Evolutionary conservation across 2,888 invertebrate genomes (phyloP), one percentile per base, ranked within the genome.

Genomic region (Scrobipalpa costella): DNA sequence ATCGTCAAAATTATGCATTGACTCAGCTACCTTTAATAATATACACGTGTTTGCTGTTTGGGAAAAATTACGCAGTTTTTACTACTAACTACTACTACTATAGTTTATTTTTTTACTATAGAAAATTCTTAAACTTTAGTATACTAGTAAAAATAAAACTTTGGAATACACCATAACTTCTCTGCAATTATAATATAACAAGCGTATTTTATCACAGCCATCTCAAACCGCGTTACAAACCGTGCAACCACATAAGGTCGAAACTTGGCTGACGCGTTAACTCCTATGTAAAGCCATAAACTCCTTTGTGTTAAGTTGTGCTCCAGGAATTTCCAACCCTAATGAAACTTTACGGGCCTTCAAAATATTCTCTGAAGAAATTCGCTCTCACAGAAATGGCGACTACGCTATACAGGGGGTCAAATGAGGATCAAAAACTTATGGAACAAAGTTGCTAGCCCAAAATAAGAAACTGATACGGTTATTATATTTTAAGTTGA

Each of bases 301-400:
- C 70, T 71, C 71, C 68, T 76, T 78, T 78, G 76, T 76, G 68
- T 67, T 66, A 77, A 77, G 69, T 79, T 76, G 68, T 68, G 67
- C 66, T 70, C 68, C 64, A 72, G 64, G 70, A 69, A 73, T 73
- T 71, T 70, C 70, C 67, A 71, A 63, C 66, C 69, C 63, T 68
- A 71, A 74, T 72, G 68, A 76, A 74, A 76, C 64, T 77, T 73
- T 71, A 73, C 72, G 68, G 62, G 60, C 66, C 33, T 65, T 71
- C 68, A 68, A 74, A 74, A 74, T 72, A 73, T 73, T 72, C 61
- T 50, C 15, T 19, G 58, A 62, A 40, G 63, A 47, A 52, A 63
- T 63, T 63, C 27, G 57, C 57, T 38, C 61, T 61, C 52, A 15
- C 55, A n/a, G 50, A 65, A 64, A 70, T 34, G 61, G 49, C 33